Conservation (phyloP, 2,888 invertebrate genomes). For the Achlya flavicornis region DNA sequence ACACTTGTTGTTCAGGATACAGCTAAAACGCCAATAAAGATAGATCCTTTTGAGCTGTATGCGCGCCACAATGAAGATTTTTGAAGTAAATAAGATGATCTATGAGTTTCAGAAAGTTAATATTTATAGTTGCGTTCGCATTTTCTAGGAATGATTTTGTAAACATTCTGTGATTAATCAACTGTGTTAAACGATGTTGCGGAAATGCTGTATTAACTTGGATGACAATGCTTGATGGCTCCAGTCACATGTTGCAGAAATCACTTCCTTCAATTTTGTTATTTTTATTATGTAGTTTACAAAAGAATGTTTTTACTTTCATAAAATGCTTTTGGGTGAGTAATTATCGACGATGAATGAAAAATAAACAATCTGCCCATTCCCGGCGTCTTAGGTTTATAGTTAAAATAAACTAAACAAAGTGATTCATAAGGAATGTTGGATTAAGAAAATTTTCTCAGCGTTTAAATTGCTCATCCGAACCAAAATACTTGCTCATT, state of each 20-base stretch:
- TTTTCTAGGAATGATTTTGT: slow-evolving; percentile 44
- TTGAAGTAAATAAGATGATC: too few species aligned
- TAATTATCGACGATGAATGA: background rate
- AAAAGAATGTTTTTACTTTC: background rate
- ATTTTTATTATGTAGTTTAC: slow-evolving; percentile 23
- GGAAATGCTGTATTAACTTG: slow-evolving; percentile 56
- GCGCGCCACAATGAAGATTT: too few species aligned
- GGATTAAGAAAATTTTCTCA: slow-evolving; percentile 3
- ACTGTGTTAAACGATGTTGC: slow-evolving; percentile 43
- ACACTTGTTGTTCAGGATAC: too few species aligned
- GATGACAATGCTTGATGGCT: slow-evolving; percentile 61
- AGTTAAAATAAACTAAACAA: background rate
- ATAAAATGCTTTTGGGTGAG: background rate
- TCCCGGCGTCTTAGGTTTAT: background rate
- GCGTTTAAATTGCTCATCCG: background rate
- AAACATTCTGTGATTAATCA: slow-evolving; percentile 35
- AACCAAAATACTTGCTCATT: background rate
- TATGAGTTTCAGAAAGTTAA: too few species aligned
- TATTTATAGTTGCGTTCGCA: background rate
- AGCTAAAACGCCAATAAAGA: too few species aligned
- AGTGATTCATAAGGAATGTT: slow-evolving; percentile 10
- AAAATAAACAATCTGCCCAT: slow-evolving; percentile 2
- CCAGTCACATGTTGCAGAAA: slow-evolving; percentile 49
- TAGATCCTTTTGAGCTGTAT: too few species aligned
- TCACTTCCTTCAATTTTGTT: slow-evolving; percentile 53